These are phyloP conservation scores for Phoebastria nigripes DNA, from an alignment of 2,797 vertebrate genomes.

Conservation along the genomic window DNA sequence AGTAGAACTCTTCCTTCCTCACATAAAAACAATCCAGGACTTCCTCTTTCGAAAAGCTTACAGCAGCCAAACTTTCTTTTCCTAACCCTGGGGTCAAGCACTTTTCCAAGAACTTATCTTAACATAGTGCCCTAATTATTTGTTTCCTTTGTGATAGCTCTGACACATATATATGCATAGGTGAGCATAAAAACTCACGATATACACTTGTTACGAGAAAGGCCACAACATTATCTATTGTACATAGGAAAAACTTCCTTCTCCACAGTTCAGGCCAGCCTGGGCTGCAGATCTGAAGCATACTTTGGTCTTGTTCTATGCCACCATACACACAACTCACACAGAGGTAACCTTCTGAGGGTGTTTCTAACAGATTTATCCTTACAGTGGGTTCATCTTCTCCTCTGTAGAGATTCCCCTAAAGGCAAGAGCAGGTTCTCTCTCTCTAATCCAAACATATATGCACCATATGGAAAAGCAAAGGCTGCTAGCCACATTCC, in stretches of 20 bases:
- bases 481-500: background rate
- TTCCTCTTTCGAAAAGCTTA: conserved; percentile 24
- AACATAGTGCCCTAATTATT: background rate
- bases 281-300: background rate
- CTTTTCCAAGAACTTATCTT: conserved; percentile 43
- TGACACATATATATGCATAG: background rate
- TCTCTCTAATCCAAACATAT: background rate
- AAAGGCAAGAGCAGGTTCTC: background rate
- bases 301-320: background rate
- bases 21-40: conserved; percentile 41
- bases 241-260: background rate
- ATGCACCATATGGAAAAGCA: background rate
- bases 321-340: background rate
- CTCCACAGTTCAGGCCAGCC: background rate
- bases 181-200: background rate
- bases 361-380: background rate
- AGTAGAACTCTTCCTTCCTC: conserved; percentile 49
- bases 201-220: background rate
- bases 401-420: background rate
- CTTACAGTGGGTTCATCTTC: background rate
- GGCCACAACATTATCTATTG: background rate
- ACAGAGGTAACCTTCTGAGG: background rate
- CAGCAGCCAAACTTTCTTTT: conserved; percentile 50
- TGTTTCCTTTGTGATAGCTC: background rate
- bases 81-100: conserved; percentile 22